phyloP scores from a whole-genome alignment of 2,797 vertebrate species.

The Toxotes lorentzi region DNA sequence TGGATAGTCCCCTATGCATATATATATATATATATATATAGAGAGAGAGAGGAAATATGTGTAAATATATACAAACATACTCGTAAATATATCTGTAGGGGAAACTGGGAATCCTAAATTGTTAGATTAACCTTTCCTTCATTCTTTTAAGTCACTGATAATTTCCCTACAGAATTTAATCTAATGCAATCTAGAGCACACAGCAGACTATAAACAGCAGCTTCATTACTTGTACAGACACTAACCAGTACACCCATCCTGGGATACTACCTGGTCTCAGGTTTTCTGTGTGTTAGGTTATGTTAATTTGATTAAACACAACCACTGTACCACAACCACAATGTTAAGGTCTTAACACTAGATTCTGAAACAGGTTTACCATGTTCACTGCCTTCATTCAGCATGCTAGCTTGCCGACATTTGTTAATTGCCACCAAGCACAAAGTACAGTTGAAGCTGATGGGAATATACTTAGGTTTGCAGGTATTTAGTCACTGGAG shows the following conservation, averaged over 20 bases:
- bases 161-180: slow-evolving; percentile 11
- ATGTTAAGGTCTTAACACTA: slow-evolving; percentile 2
- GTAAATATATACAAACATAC: not conserved
- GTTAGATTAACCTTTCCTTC: slow-evolving; percentile 5
- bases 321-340: not conserved
- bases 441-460: not conserved
- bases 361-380: not conserved
- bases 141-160: slow-evolving; percentile 1
- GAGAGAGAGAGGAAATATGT: not conserved
- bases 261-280: not conserved
- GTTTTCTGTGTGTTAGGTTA: not conserved
- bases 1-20: too few relatives aligned
- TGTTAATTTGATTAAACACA: slow-evolving; percentile 15
- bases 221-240: slow-evolving; percentile 39
- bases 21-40: not conserved
- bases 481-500: too few relatives aligned
- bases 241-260: slow-evolving; percentile 18
- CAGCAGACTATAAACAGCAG: slow-evolving; percentile 32
- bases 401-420: too few relatives aligned
- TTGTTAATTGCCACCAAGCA: too few relatives aligned
- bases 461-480: not conserved
- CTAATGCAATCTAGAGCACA: not conserved
- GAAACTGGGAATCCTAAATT: not conserved
- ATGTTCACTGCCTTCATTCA: too few relatives aligned
- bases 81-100: not conserved